Evolutionary conservation across 2,797 vertebrate species (phyloP), one percentile per base, ranked within the genome.

Genomic region (Eulemur mongoz): DNA sequence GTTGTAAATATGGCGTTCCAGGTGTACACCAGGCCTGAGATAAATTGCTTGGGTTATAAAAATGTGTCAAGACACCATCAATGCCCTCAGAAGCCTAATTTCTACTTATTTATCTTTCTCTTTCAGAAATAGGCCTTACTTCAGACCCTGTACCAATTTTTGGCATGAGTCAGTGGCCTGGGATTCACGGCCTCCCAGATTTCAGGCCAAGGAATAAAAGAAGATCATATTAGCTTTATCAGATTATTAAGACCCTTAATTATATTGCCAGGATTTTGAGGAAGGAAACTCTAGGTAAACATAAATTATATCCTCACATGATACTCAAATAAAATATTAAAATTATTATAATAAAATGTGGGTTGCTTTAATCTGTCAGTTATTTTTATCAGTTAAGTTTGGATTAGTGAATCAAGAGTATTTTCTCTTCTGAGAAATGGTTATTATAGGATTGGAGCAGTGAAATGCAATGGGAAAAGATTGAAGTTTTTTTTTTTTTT

Each of bases 261-360:
- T 63, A 57, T 52, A 63, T 22, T 18, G 17, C 20, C 30, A 92
- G 5, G 5, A 9, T 72, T 90, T 61, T 30, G 27, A 89, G 76
- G 9, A 18, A 70, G 2, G 8, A 67, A 84, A 78, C 4, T 38
- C 4, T 70, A 57, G 11, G 50, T 40, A 85, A 35, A 10, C 13
- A 30, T 61, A 27, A 2, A 65, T 45, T 72, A 43, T 27, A 72
- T 59, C 17, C 6, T 59, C 17, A 72, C 0, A 38, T 50, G 9
- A 27, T 2, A 89, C 59, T 76, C 59, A 92, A 87, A 70, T 59
- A 93, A 93, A 94, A 54, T 73, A 80, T n/a, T 75, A 63, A 91
- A 79, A 76, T 15, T n/a, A 43, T 65, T 27, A 78, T 5, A 17
- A 76, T 81, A 95, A 75, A 80, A 15, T 61, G 11, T n/a, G 20